phyloP scores from a whole-genome alignment of 2,113 vertebrate species.

The Grammomys surdaster region DNA sequence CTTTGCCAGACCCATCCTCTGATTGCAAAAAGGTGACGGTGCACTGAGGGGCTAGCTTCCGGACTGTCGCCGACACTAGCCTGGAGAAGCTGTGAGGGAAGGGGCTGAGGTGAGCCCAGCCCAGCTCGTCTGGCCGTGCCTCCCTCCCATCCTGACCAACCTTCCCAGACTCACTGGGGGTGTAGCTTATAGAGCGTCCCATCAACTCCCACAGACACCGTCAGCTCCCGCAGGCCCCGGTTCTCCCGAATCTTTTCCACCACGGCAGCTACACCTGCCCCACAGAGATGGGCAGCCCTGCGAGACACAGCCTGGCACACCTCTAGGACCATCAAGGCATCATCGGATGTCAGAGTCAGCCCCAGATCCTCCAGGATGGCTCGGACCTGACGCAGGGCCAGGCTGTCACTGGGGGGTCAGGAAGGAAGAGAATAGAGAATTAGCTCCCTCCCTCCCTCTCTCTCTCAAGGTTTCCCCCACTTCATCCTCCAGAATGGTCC shows the following conservation, averaged over 20 bases:
- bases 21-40: slow-evolving; percentile 89
- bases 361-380: slow-evolving; percentile 83
- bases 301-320: slow-evolving; percentile 86
- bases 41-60: slow-evolving; percentile 89
- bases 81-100: slow-evolving; percentile 87
- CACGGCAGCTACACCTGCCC: slow-evolving; percentile 86
- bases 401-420: slow-evolving; percentile 79
- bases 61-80: slow-evolving; percentile 84
- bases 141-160: neutral
- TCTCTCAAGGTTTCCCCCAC: neutral
- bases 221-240: slow-evolving; percentile 76
- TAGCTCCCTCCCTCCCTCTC: neutral
- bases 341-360: slow-evolving; percentile 82
- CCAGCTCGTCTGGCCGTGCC: neutral
- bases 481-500: no score
- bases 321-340: slow-evolving; percentile 85
- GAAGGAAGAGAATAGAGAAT: neutral
- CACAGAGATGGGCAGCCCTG: slow-evolving; percentile 87
- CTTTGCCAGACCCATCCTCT: slow-evolving; percentile 92
- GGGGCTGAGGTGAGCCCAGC: neutral
- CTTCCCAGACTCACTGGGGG: slow-evolving; percentile 83
- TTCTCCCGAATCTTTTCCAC: slow-evolving; percentile 89
- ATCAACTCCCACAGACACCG: slow-evolving; percentile 86
- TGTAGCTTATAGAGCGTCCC: slow-evolving; percentile 90
- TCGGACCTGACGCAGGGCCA: slow-evolving; percentile 82